A percentile compares a stretch with the other conserved stretches of the same genome.
Conservation (phyloP, 1,140 invertebrate genomes). For the Frieseomelitta varia region DNA sequence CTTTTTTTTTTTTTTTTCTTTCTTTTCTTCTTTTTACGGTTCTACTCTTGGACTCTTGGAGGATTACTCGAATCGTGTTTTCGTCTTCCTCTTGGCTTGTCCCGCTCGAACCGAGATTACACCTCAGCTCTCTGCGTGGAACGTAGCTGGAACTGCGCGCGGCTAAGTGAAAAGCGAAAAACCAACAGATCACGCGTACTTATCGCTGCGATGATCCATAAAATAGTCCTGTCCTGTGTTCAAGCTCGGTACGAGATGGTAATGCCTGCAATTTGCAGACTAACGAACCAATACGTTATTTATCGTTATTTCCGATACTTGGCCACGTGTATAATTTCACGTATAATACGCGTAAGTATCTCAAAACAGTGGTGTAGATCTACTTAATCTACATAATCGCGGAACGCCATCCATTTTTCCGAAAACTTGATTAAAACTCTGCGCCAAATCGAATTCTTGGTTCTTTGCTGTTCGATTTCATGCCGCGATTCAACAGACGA, state of each 20-base stretch:
- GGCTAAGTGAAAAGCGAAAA: not conserved
- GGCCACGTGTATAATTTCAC: not conserved
- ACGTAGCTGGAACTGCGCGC: not conserved
- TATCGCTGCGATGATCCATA: not conserved
- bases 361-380: not conserved
- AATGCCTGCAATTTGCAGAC: not conserved
- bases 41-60: too few relatives aligned
- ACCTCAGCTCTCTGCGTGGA: too few relatives aligned
- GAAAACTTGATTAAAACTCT: not conserved
- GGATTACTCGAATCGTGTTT: too few relatives aligned
- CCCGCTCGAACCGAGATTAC: not conserved
- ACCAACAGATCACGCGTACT: not conserved
- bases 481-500: not conserved
- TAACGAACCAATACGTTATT: not conserved
- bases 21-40: too few relatives aligned
- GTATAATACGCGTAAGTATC: too few relatives aligned
- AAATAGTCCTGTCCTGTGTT: not conserved
- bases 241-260: not conserved
- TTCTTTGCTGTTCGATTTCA: not conserved
- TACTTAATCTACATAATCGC: not conserved
- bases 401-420: slow-evolving; percentile 1
- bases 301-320: not conserved
- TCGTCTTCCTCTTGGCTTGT: not conserved
- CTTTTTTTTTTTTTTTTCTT: too few relatives aligned
- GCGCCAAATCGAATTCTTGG: not conserved